Percentiles rank a stretch among this genome's conserved stretches.
Conservation (phyloP, 2,888 invertebrate genomes). For the Didymodactylos carnosus region DNA sequence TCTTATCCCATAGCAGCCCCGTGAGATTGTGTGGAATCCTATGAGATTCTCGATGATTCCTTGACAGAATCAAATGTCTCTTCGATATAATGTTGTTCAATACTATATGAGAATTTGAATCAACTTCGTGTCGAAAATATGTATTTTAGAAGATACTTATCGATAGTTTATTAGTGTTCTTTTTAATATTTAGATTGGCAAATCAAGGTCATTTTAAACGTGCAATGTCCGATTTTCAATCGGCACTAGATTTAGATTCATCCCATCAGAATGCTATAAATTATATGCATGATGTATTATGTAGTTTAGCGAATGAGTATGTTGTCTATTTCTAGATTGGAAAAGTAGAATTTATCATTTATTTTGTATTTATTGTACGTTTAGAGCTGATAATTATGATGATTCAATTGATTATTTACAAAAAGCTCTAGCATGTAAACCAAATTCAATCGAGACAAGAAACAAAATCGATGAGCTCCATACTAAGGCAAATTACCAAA, state of each 20-base stretch:
- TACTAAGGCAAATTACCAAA: not conserved
- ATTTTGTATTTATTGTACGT: no score
- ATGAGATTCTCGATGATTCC: no score
- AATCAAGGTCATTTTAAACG: not conserved
- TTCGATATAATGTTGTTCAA: no score
- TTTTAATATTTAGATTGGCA: no score
- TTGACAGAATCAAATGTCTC: no score
- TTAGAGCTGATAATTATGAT: not conserved
- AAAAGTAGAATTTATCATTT: not conserved
- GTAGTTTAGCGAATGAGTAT: not conserved
- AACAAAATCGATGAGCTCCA: not conserved
- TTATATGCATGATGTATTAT: not conserved
- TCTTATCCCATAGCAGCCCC: no score
- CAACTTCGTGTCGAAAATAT: no score
- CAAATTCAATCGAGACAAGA: not conserved
- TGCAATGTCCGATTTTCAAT: not conserved
- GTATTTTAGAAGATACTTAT: no score
- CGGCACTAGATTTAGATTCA: not conserved
- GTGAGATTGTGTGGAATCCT: no score
- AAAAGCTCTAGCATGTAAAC: not conserved
- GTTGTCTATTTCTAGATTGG: not conserved
- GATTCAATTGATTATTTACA: not conserved
- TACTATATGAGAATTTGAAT: no score
- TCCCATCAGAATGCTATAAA: not conserved
- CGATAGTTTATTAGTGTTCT: no score